A percentile compares a stretch with the other conserved stretches of the same genome.
Conservation (phyloP, 2,113 vertebrate genomes). For the Meriones unguiculatus region DNA sequence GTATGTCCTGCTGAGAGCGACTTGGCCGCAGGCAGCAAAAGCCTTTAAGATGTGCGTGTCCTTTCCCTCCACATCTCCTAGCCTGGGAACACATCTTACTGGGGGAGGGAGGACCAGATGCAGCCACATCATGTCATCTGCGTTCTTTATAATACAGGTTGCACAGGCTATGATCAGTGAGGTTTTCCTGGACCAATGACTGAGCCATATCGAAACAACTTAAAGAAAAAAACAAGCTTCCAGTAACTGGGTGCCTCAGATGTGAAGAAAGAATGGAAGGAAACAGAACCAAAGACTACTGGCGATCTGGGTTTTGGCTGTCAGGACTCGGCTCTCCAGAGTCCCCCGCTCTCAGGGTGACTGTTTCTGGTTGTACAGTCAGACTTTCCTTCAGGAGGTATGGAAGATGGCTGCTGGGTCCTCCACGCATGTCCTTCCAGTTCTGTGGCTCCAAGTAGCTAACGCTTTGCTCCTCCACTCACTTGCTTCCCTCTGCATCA, state of each 20-base stretch:
- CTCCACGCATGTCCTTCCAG: neutral
- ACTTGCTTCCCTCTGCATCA: neutral
- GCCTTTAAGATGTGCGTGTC: neutral
- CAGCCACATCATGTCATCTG: neutral
- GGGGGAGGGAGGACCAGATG: neutral
- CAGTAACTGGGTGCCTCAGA: neutral
- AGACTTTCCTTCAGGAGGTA: neutral
- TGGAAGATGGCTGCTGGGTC: neutral
- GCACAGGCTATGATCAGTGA: neutral
- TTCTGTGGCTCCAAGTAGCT: neutral
- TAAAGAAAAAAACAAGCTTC: neutral
- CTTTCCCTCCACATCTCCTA: neutral
- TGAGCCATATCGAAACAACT: neutral
- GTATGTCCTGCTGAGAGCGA: neutral
- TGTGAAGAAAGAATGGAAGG: neutral
- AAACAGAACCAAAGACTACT: neutral
- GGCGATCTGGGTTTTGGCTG: neutral
- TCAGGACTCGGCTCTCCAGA: no score
- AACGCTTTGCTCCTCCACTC: neutral
- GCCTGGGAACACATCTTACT: neutral
- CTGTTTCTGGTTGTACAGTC: neutral
- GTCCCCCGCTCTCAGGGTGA: neutral
- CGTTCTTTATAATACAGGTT: neutral
- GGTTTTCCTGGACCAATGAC: neutral
- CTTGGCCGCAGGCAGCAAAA: conserved; percentile 6